phyloP scores from a whole-genome alignment of 1,140 invertebrate genomes.

The Nasonia vitripennis region DNA sequence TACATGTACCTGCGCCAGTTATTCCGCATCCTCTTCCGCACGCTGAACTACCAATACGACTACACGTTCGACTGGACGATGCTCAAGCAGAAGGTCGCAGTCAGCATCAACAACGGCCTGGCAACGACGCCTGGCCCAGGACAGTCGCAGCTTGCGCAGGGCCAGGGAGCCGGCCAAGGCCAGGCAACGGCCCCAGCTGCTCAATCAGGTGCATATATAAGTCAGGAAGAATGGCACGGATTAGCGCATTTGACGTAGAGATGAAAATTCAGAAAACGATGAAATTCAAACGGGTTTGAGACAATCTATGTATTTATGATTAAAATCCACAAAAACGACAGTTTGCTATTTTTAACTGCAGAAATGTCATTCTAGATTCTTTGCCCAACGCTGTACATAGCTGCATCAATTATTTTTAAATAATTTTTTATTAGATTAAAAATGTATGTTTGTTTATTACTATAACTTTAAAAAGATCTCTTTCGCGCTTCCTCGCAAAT shows the following conservation, averaged over 20 bases:
- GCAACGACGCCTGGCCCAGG: conserved; percentile 55
- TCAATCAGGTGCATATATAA: conserved; percentile 64
- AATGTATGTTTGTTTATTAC: too few species aligned
- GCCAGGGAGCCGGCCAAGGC: conserved; percentile 58
- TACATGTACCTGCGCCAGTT: conserved; percentile 98
- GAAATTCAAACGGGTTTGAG: not conserved
- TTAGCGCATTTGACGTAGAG: conserved; percentile 24
- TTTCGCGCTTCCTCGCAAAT: too few species aligned
- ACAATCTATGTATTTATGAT: not conserved
- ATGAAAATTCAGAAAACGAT: conserved; percentile 21
- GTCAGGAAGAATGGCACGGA: conserved; percentile 2
- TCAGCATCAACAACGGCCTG: conserved; percentile 49
- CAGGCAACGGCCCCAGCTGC: conserved; percentile 65
- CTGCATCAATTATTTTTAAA: too few species aligned
- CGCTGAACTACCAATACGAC: conserved; percentile 99
- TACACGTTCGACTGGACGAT: conserved; percentile 99
- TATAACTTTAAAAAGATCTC: too few species aligned
- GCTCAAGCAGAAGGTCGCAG: conserved; percentile 91
- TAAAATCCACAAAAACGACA: not conserved
- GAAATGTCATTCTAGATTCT: not conserved
- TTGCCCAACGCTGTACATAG: too few species aligned
- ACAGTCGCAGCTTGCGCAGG: conserved; percentile 59
- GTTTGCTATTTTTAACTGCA: not conserved
- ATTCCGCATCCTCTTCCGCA: conserved; percentile 98
- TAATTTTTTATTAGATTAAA: too few species aligned